These are phyloP conservation scores for Heterotilapia buettikoferi DNA, from an alignment of 2,113 vertebrate genomes.

Conservation along the genomic window DNA sequence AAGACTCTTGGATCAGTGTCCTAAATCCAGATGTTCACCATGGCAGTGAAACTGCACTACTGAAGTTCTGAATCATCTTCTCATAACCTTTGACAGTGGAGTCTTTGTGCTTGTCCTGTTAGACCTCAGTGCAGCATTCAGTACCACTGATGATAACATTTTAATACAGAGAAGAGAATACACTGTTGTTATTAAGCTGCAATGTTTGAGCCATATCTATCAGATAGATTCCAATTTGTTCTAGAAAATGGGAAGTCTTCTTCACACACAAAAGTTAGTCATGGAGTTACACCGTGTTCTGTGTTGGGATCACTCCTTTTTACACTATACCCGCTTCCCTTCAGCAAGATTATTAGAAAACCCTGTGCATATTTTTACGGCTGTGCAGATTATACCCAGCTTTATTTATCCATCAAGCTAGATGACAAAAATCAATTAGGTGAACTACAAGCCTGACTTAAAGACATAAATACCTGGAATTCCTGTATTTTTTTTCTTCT, in stretches of 20 bases:
- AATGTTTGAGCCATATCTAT: not conserved
- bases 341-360: not conserved
- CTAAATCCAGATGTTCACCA: not conserved
- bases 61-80: not conserved
- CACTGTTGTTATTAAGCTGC: not conserved
- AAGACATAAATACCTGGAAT: not conserved
- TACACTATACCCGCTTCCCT: fast-evolving
- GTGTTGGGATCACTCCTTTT: not conserved
- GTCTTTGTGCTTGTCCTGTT: not conserved
- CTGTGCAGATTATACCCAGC: not conserved
- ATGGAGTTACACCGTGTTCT: fast-evolving
- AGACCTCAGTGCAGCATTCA: not conserved
- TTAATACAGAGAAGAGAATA: not conserved
- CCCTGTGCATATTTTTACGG: not conserved
- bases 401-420: fast-evolving
- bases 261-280: not conserved
- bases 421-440: not conserved
- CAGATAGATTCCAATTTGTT: not conserved
- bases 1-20: not conserved
- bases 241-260: not conserved
- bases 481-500: not conserved
- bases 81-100: not conserved
- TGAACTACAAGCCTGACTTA: not conserved
- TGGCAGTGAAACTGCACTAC: not conserved
- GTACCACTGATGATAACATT: not conserved